Conservation (phyloP, 2,888 invertebrate genomes). For the Tanytarsus gracilentus region DNA sequence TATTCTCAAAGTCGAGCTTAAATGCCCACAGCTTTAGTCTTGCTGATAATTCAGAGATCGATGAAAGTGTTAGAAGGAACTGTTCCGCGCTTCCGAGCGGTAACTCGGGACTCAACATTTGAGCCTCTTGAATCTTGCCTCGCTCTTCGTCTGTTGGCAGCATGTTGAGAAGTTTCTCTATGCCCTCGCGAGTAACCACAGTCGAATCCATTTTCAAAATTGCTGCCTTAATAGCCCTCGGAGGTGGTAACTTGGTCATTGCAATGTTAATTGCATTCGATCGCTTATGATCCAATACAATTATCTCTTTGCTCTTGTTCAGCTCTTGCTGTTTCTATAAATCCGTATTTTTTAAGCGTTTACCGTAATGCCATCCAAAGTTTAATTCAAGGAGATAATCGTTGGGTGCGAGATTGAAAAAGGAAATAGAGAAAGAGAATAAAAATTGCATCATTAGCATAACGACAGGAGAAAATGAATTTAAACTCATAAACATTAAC, state of each 20-base stretch:
- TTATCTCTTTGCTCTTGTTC: constrained; percentile 81
- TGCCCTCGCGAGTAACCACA: constrained; percentile 95
- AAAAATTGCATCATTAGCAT: constrained; percentile 1
- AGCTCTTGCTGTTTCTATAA: constrained; percentile 70
- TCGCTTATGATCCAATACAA: constrained; percentile 91
- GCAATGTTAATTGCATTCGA: constrained; percentile 99
- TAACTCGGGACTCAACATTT: constrained; percentile 46
- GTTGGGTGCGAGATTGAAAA: background rate
- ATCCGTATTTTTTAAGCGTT: background rate
- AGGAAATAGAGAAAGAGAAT: background rate
- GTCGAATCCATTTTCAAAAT: constrained; percentile 99
- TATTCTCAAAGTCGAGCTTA: constrained; percentile 94
- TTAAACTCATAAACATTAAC: no score
- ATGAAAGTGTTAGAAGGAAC: constrained; percentile 91
- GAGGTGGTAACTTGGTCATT: constrained; percentile 96
- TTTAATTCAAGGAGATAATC: background rate
- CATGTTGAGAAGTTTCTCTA: constrained; percentile 96
- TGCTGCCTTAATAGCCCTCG: constrained; percentile 96
- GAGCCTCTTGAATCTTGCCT: constrained; percentile 92
- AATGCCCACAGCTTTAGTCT: constrained; percentile 96
- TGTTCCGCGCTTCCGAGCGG: constrained; percentile 76
- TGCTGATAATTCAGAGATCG: constrained; percentile 89
- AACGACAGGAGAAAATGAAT: no score
- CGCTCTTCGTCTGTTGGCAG: constrained; percentile 95
- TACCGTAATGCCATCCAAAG: background rate